These are phyloP conservation scores for Harmothoe impar DNA, from an alignment of 2,888 invertebrate species.

Conservation along the genomic window DNA sequence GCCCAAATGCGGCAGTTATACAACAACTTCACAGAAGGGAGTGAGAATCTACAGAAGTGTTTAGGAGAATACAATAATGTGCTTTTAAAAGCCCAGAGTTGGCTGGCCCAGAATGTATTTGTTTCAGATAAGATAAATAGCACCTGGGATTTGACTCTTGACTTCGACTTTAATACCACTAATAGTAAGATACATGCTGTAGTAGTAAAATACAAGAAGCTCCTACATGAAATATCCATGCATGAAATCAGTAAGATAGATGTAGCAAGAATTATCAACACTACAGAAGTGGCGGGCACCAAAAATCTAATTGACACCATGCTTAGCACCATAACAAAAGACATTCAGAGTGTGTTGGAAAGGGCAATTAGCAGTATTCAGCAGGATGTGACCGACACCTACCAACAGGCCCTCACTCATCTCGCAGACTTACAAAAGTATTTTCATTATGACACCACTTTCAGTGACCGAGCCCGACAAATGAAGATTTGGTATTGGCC, in stretches of 20 bases:
- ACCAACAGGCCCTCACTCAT: background rate
- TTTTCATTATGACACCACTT: background rate
- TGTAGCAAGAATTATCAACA: background rate
- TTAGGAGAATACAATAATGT: background rate
- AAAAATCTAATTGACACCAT: background rate
- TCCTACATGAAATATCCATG: background rate
- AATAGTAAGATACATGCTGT: background rate
- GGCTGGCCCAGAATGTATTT: background rate
- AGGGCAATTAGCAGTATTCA: background rate
- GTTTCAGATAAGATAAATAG: background rate
- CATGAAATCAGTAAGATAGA: background rate
- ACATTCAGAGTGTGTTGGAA: background rate
- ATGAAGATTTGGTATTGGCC: background rate
- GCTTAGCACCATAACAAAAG: background rate
- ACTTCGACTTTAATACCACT: background rate
- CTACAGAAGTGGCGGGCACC: background rate
- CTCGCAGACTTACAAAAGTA: background rate
- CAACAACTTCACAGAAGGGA: background rate
- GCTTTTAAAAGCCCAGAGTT: background rate
- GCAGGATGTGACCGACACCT: background rate
- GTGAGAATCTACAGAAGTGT: background rate
- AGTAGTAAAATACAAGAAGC: background rate
- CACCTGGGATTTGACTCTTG: background rate
- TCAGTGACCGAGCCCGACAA: background rate
- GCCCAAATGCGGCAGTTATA: background rate